phyloP scores from a whole-genome alignment of 2,888 invertebrate species.

The Agrochola lychnidis region DNA sequence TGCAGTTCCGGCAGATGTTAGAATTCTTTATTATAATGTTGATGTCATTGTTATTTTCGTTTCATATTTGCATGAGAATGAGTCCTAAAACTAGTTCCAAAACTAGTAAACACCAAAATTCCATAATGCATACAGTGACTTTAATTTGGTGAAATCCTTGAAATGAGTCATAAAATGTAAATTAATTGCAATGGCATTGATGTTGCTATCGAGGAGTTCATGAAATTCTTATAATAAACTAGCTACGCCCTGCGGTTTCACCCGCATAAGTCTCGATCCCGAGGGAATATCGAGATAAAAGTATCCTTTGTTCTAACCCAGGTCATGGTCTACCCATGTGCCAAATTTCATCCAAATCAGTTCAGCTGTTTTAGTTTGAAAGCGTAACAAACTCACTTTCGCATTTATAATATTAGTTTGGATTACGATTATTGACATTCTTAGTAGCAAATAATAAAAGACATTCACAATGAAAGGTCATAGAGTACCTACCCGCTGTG shows the following conservation, averaged over 20 bases:
- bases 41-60: background rate
- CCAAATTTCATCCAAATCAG: no score
- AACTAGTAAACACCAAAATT: background rate
- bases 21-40: background rate
- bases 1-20: background rate
- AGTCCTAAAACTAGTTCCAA: background rate
- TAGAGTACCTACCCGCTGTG: slow-evolving; percentile 17
- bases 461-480: slow-evolving; percentile 19
- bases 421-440: slow-evolving; percentile 1
- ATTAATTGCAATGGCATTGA: slow-evolving; percentile 32
- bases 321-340: no score
- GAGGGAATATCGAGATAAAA: no score
- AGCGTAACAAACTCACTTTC: no score
- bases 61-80: slow-evolving; percentile 2
- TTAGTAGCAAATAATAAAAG: slow-evolving; percentile 17
- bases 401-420: no score
- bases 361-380: no score
- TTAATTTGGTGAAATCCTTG: slow-evolving; percentile 20
- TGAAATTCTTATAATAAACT: slow-evolving; percentile 3
- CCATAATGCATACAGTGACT: slow-evolving; percentile 29
- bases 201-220: slow-evolving; percentile 20
- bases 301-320: no score
- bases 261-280: no score
- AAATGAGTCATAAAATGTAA: slow-evolving; percentile 29
- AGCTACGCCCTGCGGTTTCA: no score